Percentiles rank a stretch among this genome's conserved stretches.
phyloP scores from a whole-genome alignment of 2,797 vertebrate species.

The Jordanella pulchra region DNA sequence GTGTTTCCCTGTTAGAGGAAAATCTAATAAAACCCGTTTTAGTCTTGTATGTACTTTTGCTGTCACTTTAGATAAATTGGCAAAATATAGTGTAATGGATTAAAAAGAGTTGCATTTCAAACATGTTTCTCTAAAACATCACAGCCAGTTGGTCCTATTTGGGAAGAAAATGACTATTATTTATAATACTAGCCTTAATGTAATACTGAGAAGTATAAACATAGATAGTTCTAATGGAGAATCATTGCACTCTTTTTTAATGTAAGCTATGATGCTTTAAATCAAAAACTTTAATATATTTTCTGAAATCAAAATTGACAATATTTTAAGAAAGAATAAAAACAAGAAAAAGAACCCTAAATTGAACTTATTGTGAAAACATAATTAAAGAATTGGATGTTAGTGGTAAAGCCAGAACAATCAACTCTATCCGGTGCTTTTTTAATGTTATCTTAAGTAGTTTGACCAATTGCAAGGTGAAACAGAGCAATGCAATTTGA shows the following conservation, averaged over 20 bases:
- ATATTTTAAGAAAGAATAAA: background rate
- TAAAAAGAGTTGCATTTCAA: background rate
- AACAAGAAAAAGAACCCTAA: background rate
- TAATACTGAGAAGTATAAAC: background rate
- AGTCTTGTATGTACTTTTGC: background rate
- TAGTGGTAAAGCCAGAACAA: background rate
- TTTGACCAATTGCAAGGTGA: conserved; percentile 2
- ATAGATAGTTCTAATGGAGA: background rate
- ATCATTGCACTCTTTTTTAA: background rate
- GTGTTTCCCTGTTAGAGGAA: background rate
- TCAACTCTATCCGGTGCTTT: background rate
- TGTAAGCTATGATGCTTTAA: conserved; percentile 7
- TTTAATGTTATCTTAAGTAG: conserved; percentile 6
- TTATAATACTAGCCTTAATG: background rate
- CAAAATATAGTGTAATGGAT: background rate
- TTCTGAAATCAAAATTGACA: background rate
- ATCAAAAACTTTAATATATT: conserved; percentile 13
- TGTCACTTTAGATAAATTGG: background rate
- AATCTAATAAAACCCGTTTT: background rate
- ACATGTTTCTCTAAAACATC: background rate
- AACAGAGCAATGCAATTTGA: conserved; percentile 6
- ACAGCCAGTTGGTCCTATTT: background rate
- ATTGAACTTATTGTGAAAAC: conserved; percentile 19
- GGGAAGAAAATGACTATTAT: background rate
- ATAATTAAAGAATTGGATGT: background rate